Evolutionary conservation across 2,113 vertebrate species (phyloP).

Genomic region (Lutjanus erythropterus): DNA sequence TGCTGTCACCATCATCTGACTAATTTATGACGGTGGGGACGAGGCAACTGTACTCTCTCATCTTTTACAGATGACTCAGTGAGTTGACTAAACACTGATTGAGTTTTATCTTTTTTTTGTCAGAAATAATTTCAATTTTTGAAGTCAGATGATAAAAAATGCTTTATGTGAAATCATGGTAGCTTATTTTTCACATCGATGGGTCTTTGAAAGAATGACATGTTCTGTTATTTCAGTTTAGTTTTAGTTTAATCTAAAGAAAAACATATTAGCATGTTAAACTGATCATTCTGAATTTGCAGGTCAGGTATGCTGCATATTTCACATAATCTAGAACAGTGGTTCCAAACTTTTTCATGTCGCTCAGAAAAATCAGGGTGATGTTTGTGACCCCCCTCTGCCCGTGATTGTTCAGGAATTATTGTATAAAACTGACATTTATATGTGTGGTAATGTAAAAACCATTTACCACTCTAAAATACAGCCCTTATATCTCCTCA

Average conservation of each 20-base stretch:
- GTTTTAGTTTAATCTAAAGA: not conserved
- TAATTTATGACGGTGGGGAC: constrained; percentile 57
- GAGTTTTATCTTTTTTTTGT: not conserved
- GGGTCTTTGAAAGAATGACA: not conserved
- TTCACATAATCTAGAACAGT: not conserved
- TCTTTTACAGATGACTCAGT: constrained; percentile 25
- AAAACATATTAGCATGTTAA: not conserved
- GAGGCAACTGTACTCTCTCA: constrained; percentile 20
- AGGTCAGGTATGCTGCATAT: not conserved
- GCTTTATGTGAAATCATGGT: not conserved
- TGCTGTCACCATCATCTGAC: constrained; percentile 54
- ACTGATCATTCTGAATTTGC: not conserved
- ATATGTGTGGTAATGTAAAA: too few relatives aligned
- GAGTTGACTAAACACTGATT: constrained; percentile 16
- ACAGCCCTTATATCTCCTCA: too few relatives aligned
- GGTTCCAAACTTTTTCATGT: too few relatives aligned
- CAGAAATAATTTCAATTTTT: not conserved
- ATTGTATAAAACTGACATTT: too few relatives aligned
- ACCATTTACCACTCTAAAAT: too few relatives aligned
- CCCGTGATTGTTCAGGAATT: too few relatives aligned
- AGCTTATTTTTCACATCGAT: constrained; percentile 1
- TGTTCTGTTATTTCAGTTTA: not conserved
- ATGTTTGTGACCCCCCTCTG: too few relatives aligned
- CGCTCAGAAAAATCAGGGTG: too few relatives aligned
- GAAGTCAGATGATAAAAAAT: not conserved